These are phyloP conservation scores for Desoria tigrina DNA, from an alignment of 2,888 invertebrate genomes.

Conservation along the genomic window DNA sequence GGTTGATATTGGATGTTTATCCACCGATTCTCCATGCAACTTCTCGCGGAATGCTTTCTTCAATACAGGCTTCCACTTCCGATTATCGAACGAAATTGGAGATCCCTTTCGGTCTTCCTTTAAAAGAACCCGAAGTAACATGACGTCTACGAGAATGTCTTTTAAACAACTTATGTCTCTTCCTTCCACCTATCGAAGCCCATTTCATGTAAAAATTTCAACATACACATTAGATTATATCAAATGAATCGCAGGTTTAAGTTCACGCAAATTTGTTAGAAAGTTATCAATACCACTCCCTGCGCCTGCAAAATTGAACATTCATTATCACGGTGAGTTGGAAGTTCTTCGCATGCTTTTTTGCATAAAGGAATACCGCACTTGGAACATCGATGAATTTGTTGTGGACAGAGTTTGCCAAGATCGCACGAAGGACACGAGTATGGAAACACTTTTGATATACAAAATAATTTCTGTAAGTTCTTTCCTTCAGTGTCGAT, in stretches of 20 bases:
- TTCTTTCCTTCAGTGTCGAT: background rate
- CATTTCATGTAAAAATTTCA: too few relatives aligned
- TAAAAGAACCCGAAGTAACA: conserved; percentile 6
- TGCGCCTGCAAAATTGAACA: too few relatives aligned
- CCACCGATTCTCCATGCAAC: background rate
- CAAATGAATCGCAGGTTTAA: too few relatives aligned
- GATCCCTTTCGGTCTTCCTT: conserved; percentile 21
- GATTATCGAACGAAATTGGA: conserved; percentile 13
- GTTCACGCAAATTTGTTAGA: too few relatives aligned
- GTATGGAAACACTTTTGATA: conserved; percentile 1
- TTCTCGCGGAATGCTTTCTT: conserved; percentile 5
- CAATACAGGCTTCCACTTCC: conserved; percentile 20
- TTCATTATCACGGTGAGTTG: too few relatives aligned
- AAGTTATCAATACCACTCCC: too few relatives aligned
- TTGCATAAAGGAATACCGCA: conserved; percentile 30
- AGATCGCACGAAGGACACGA: conserved; percentile 23
- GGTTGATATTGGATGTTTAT: background rate
- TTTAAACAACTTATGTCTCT: too few relatives aligned
- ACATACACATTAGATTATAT: too few relatives aligned
- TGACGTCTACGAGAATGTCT: conserved; percentile 11
- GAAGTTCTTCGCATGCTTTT: background rate
- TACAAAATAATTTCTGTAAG: conserved; percentile 8
- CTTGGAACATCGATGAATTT: conserved; percentile 11
- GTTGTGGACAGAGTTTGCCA: conserved; percentile 4
- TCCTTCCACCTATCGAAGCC: too few relatives aligned